Evolutionary conservation across 2,797 vertebrate species (phyloP).

Genomic region (Mastacembelus armatus): DNA sequence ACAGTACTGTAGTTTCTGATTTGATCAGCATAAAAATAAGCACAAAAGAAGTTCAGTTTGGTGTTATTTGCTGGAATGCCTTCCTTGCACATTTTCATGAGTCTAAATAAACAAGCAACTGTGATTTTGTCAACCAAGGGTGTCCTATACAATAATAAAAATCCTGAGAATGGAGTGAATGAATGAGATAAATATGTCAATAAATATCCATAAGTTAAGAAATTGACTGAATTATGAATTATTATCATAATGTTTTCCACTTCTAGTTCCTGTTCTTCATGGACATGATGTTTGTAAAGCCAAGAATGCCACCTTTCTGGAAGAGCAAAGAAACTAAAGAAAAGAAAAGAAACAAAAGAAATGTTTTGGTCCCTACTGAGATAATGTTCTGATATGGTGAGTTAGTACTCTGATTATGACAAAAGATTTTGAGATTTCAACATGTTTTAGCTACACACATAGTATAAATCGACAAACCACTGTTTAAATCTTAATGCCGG

Average conservation of each 20-base stretch:
- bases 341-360: too few relatives aligned
- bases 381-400: too few relatives aligned
- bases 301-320: too few relatives aligned
- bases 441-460: not conserved
- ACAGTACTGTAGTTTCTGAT: not conserved
- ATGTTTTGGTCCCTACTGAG: too few relatives aligned
- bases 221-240: not conserved
- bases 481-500: not conserved
- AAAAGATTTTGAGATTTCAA: not conserved
- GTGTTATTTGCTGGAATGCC: not conserved
- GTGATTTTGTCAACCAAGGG: too few relatives aligned
- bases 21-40: constrained; percentile 9
- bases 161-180: not conserved
- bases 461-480: not conserved
- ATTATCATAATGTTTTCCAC: too few relatives aligned
- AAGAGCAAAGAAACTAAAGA: too few relatives aligned
- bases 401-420: too few relatives aligned
- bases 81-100: not conserved
- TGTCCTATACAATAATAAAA: too few relatives aligned
- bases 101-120: not conserved
- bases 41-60: fast-evolving
- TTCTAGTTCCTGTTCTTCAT: too few relatives aligned
- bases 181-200: not conserved
- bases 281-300: too few relatives aligned
- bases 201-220: not conserved